Evolutionary conservation across 2,797 vertebrate species (phyloP), one percentile per base, ranked within the genome.

Genomic region (Rallus crepitans): DNA sequence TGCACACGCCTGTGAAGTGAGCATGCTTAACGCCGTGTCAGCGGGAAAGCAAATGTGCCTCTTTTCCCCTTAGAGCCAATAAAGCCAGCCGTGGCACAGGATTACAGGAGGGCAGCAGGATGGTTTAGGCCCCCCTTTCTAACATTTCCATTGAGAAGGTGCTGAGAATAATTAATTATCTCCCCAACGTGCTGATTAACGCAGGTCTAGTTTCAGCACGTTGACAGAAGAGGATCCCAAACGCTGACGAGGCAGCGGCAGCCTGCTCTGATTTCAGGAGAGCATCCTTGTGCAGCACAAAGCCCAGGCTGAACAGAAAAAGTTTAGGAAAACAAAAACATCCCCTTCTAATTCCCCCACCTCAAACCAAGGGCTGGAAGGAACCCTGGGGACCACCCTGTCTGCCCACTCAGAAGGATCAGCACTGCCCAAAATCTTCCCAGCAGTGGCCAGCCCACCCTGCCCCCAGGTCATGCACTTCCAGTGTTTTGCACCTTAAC

Each of bases 1-100:
- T 97, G 97, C 97, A 98, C 97, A 91, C 96, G 98, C 98, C 98
- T 95, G 94, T 89, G 97, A 97, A 97, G 94, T 85, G 94, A 98
- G 96, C 94, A 85, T 18, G 92, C 92, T 97, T 96, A 97, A 83
- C 52, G 7, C 28, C 82, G 28, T 82, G 94, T 83, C 96, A 97
- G 95, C 81, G 37, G 96, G 90, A 91, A 97, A 75, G 93, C 87
- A 87, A 95, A 85, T 64, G 89, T 45, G 94, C 94, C 90, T 86
- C 78, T 94, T 91, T 97, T 68, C 85, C 87, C 53, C 88, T 93
- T 13, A 87, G 87, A 97, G 91, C 86, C 84, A 95, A 95, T 94
- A 97, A 97, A 97, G 94, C 55, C 72, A 95, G 93, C 95, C 72
- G 9, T 61, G 95, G 92, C 82, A 93, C 2, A 94, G 85, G 90